Percentiles rank a stretch among this genome's conserved stretches.
phyloP scores from a whole-genome alignment of 2,113 vertebrate species.

The Spizaetus ornatus region DNA sequence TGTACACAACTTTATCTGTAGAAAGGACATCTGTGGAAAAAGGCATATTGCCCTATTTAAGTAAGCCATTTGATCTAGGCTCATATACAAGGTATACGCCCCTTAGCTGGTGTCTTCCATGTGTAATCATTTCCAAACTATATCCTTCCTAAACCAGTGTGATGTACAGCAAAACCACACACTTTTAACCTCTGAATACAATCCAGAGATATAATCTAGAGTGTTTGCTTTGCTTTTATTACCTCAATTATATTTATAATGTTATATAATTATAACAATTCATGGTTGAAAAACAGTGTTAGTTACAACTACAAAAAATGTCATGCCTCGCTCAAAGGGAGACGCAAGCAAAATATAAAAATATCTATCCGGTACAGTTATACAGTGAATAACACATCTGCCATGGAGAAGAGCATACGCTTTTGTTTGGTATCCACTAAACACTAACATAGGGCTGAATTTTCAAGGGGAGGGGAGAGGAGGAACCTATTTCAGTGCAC shows the following conservation, averaged over 20 bases:
- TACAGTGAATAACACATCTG: neutral
- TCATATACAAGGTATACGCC: neutral
- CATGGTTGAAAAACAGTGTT: neutral
- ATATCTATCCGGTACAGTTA: neutral
- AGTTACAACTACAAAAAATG: neutral
- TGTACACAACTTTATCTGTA: neutral
- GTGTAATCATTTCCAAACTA: neutral
- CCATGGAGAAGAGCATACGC: neutral
- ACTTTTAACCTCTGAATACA: neutral
- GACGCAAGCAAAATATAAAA: neutral
- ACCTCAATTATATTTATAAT: neutral
- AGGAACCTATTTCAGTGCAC: neutral
- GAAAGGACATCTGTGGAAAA: neutral
- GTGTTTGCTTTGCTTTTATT: neutral
- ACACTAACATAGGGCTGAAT: neutral
- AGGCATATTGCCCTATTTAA: neutral
- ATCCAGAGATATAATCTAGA: neutral
- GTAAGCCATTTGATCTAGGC: neutral
- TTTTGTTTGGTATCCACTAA: neutral
- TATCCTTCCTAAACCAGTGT: neutral
- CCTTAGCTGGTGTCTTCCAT: neutral
- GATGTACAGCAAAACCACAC: neutral
- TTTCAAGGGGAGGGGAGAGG: neutral
- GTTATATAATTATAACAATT: neutral
- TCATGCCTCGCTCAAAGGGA: neutral